Conservation (phyloP, 1,140 invertebrate genomes). For the Helicoverpa armigera region DNA sequence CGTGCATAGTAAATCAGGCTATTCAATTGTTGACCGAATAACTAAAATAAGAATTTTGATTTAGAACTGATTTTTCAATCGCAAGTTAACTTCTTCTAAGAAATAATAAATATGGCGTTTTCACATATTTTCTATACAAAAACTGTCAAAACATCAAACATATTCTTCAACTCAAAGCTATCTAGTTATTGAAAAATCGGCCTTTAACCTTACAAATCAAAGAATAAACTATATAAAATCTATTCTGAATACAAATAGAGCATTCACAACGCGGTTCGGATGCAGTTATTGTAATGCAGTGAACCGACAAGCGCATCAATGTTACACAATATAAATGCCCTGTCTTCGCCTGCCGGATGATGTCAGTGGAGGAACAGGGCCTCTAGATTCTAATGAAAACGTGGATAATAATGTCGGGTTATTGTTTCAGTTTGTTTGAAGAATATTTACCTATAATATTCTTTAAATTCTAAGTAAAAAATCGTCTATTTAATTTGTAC, state of each 20-base stretch:
- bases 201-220: neutral
- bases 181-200: neutral
- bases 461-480: neutral
- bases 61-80: no score
- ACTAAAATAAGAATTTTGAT: no score
- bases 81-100: no score
- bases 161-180: neutral
- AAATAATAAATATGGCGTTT: no score
- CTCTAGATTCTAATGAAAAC: neutral
- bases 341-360: slow-evolving; percentile 32
- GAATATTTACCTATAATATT: neutral
- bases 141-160: neutral
- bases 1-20: no score
- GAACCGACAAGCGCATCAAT: slow-evolving; percentile 24
- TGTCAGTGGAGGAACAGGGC: neutral
- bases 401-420: neutral
- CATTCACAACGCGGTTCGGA: slow-evolving; percentile 18
- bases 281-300: slow-evolving; percentile 19
- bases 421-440: neutral
- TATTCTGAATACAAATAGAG: neutral
- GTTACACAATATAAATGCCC: slow-evolving; percentile 54
- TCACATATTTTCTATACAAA: no score
- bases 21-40: no score
- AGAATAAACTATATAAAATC: neutral
- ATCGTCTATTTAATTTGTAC: no score